These are phyloP conservation scores for Parauchenoglanis ngamensis DNA, from an alignment of 2,797 vertebrate species.

Conservation along the genomic window DNA sequence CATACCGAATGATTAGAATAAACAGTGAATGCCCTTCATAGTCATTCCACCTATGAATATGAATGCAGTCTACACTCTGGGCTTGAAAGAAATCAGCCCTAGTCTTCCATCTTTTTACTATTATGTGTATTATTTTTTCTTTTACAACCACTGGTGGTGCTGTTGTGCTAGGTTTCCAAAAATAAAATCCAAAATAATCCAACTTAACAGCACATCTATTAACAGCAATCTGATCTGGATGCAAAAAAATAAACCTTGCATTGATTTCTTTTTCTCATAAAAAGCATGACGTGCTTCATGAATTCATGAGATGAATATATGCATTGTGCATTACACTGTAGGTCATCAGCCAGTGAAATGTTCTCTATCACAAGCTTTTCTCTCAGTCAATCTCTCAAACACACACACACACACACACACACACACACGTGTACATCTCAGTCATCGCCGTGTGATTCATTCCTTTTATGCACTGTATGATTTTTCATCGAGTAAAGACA, in stretches of 20 bases:
- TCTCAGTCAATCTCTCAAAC: slow-evolving; percentile 6
- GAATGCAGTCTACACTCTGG: neutral
- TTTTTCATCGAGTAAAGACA: slow-evolving; percentile 23
- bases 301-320: no score
- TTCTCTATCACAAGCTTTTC: neutral
- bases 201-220: neutral
- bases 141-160: neutral
- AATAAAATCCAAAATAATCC: neutral
- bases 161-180: neutral
- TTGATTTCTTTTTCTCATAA: no score
- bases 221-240: neutral
- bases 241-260: neutral
- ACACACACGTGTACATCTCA: slow-evolving; percentile 19
- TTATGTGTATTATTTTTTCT: neutral
- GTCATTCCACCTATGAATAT: neutral
- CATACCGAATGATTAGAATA: neutral
- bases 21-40: neutral
- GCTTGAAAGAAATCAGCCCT: neutral
- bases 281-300: no score
- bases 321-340: no score
- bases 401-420: slow-evolving; percentile 16
- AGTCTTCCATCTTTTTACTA: neutral
- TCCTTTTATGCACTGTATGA: slow-evolving; percentile 39
- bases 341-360: neutral
- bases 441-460: slow-evolving; percentile 21